Evolutionary conservation across 2,113 vertebrate genomes (phyloP), one percentile per base, ranked within the genome.

Genomic region (Aptenodytes forsteri): DNA sequence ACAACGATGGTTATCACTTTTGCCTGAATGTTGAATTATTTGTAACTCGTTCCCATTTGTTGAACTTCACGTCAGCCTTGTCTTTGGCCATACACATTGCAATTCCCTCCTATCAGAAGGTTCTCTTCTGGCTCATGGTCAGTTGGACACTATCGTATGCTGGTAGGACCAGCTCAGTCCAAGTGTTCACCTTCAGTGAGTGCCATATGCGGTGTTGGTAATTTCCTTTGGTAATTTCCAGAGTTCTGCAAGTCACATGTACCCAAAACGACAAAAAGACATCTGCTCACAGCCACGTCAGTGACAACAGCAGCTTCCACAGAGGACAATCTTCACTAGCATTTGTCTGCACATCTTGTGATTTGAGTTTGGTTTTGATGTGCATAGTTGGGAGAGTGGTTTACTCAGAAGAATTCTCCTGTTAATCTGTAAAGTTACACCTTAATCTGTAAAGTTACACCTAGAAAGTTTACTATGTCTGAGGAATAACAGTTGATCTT

Each of bases 71-170:
- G 1, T 71, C 47, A 84, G 38, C 55, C 75, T 69, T 83, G 17
- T 59, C 52, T 85, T n/a, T 89, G n/a, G 22, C 61, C 61, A 75
- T 6, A 75, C 4, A 65, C 17, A 50, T 11, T 47, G 25, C 40
- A 91, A 69, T 76, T 94, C 47, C 13, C 71, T 61, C 54, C 25
- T 32, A 65, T 11, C 30, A 54, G 36, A 42, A 91, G 20, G 40
- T 89, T 92, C 26, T 84, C 36, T 73, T 62, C 38, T 66, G 16
- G 32, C n/a, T 90, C 47, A 54, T 16, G 7, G 65, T 69, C n/a
- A 56, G 32, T 38, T 88, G 76, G 36, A 76, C 10, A 17, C 30
- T 72, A 32, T 13, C 0, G 0, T 42, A 30, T 1, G 0, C 27
- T 55, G 44, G 20, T 22, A 56, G 49, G 36, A 82, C 6, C 84